Percentiles rank a stretch among this genome's conserved stretches.
Evolutionary conservation across 2,888 invertebrate genomes (phyloP).

Genomic region (Chaitophorus viminalis): DNA sequence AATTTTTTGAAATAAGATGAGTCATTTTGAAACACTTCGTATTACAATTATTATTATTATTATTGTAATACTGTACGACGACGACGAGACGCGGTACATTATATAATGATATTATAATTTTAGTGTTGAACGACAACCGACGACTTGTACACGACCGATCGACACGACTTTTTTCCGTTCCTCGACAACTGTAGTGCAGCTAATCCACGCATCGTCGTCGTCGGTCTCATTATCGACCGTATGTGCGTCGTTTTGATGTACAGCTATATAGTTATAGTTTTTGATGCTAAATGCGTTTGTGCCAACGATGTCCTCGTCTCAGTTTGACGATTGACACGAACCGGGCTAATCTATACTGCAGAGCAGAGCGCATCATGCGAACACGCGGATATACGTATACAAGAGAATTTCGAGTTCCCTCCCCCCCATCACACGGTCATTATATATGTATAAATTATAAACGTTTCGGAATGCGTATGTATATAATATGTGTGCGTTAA

Average conservation of each 20-base stretch:
- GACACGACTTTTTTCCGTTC: too few relatives aligned
- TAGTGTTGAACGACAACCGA: too few relatives aligned
- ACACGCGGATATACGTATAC: not conserved
- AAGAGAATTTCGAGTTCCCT: not conserved
- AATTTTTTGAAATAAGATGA: too few relatives aligned
- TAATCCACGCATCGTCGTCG: not conserved
- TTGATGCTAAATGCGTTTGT: not conserved
- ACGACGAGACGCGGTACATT: too few relatives aligned
- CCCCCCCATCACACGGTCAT: not conserved
- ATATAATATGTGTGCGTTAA: not conserved
- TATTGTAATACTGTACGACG: too few relatives aligned
- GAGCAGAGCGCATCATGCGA: not conserved
- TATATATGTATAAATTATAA: not conserved
- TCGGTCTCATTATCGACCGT: not conserved
- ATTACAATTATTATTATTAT: too few relatives aligned
- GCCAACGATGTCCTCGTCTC: not conserved
- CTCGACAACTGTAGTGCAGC: not conserved
- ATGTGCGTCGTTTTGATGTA: not conserved
- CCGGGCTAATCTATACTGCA: conserved; percentile 41
- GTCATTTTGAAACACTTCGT: too few relatives aligned
- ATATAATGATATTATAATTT: too few relatives aligned
- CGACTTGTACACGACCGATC: too few relatives aligned
- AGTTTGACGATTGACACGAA: conserved; percentile 16
- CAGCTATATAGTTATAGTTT: too few relatives aligned
- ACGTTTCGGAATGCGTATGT: not conserved